Percentiles rank a stretch among this genome's conserved stretches.
Conservation (phyloP, 2,888 invertebrate species). For the Hirtodrosophila trivittata region DNA sequence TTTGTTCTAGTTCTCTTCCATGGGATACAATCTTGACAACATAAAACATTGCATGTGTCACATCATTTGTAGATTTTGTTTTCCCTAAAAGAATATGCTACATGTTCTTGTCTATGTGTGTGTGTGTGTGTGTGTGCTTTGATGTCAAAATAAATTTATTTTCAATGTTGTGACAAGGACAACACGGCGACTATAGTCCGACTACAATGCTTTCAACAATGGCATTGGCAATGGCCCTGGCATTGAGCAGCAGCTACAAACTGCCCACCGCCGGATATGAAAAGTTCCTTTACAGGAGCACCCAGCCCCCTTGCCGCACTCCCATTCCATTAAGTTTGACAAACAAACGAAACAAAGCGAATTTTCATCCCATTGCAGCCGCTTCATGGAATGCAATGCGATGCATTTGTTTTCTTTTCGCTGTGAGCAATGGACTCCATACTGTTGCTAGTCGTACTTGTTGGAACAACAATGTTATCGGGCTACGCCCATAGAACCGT, state of each 20-base stretch:
- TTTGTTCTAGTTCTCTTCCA: too few relatives aligned
- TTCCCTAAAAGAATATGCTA: not conserved
- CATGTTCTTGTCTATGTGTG: too few relatives aligned
- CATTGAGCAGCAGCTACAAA: conserved; percentile 9
- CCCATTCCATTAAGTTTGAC: conserved; percentile 18
- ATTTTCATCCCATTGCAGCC: conserved; percentile 12
- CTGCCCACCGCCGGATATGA: conserved; percentile 5
- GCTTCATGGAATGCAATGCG: not conserved
- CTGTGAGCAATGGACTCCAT: not conserved
- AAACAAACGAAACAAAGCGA: conserved; percentile 18
- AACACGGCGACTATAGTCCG: conserved; percentile 9
- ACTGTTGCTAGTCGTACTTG: not conserved
- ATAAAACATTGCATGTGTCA: not conserved
- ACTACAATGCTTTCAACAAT: conserved; percentile 5
- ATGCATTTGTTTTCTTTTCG: conserved; percentile 4
- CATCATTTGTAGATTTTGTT: not conserved
- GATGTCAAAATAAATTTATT: not conserved
- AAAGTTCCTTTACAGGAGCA: conserved; percentile 3
- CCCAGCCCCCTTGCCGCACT: not conserved
- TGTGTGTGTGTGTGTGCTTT: too few relatives aligned
- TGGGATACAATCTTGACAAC: too few relatives aligned
- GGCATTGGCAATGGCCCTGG: conserved; percentile 25
- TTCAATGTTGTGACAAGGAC: conserved; percentile 29
- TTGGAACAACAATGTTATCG: conserved; percentile 50
- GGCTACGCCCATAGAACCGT: conserved; percentile 13